Base-by-base conservation (phyloP, 2,888 invertebrate genomes). In the Cordilura impudica region DNA sequence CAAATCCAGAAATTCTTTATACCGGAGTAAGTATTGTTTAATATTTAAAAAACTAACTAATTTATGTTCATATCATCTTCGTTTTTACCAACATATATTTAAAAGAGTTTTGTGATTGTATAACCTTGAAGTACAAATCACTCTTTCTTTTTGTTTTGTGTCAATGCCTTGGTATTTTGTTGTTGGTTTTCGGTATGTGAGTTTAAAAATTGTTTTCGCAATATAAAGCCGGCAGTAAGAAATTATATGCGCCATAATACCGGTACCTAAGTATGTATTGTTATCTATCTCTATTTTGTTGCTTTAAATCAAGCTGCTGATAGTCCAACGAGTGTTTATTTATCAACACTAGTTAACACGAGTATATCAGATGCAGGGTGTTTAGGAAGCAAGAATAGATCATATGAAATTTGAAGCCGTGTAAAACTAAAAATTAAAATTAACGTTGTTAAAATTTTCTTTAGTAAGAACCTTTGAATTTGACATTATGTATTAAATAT, bases 1-100 rank as follows among this genome's bases (percentile, higher is more conserved):
- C 90, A 2, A 92, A 92, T 82, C 96, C 96, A 1, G 93, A 95
- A 83, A 91, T 96, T 81, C 90, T 95, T n/a, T 95, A 95, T 85
- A 94, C 94, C 12, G 95, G 96, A 84, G 95, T 93, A 90, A 93
- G 92, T 65, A 21, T 75, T 74, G 74, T 67, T 14, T 47, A 74
- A 74, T 45, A 43, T 0, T 1, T 35, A 43, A 43, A 26, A 10
- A 8, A 43, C n/a, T 4, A 26, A 12, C 26, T 35, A 47, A 29
- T 19, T 16, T 14, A 58, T 51, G 18, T 19, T 6, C 1, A 5
- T 23, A 4, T 14, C n/a, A n/a, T n/a, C n/a, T 47, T 29, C 7
- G 18, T 21, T 49, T 3, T 21, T 21, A 10, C 21, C 10, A 23
- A 4, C 7, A 47, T 12, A 47, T 18, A 6, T 39, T 39, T 14